phyloP scores from a whole-genome alignment of 2,888 invertebrate genomes.

The Yponomeuta evonymella region DNA sequence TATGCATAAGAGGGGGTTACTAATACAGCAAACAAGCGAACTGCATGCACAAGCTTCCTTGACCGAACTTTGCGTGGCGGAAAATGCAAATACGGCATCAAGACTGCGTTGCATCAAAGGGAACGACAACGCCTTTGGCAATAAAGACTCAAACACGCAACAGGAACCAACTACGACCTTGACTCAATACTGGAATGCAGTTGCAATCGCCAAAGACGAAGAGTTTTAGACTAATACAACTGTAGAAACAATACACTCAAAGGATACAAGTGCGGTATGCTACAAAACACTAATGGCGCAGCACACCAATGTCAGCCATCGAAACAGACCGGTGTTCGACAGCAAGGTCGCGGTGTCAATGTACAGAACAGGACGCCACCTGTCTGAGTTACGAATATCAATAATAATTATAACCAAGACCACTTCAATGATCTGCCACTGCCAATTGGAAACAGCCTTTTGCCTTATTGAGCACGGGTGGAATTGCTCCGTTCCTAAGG shows the following conservation, averaged over 20 bases:
- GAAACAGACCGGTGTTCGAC: conserved; percentile 41
- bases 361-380: conserved; percentile 65
- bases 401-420: conserved; percentile 42
- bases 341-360: conserved; percentile 67
- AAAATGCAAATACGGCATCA: conserved; percentile 24
- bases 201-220: background rate
- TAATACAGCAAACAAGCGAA: conserved; percentile 18
- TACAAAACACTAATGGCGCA: background rate
- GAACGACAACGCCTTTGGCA: conserved; percentile 24
- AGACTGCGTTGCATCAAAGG: conserved; percentile 22
- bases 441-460: conserved; percentile 5
- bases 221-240: background rate
- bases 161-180: background rate
- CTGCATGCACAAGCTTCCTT: conserved; percentile 13
- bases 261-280: background rate
- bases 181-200: background rate
- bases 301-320: conserved; percentile 45
- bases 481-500: conserved; percentile 12
- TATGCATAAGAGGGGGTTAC: conserved; percentile 14
- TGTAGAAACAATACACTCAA: background rate
- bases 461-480: conserved; percentile 2
- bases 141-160: conserved; percentile 8
- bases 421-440: conserved; percentile 2
- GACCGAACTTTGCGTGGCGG: conserved; percentile 24
- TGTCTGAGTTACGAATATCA: conserved; percentile 51